A percentile compares a stretch with the other conserved stretches of the same genome.
Evolutionary conservation across 2,113 vertebrate species (phyloP).

Genomic region (Pluvialis apricaria): DNA sequence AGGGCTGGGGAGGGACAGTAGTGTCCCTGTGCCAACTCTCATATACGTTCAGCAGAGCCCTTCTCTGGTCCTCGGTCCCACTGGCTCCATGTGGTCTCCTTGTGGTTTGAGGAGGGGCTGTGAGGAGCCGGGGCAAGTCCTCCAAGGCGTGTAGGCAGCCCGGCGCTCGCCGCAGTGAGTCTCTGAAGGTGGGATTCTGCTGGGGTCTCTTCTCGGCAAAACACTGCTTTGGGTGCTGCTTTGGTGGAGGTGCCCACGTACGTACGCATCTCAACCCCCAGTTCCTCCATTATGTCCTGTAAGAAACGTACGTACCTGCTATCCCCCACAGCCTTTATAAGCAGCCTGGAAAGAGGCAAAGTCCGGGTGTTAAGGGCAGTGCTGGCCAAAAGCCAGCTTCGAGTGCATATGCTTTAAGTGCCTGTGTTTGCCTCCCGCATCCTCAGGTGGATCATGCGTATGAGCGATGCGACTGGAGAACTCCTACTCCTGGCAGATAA

Average conservation of each 20-base stretch:
- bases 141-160: background rate
- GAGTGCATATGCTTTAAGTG: too few relatives aligned
- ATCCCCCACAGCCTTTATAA: background rate
- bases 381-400: background rate
- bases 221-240: background rate
- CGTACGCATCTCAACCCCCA: background rate
- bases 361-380: background rate
- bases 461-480: background rate
- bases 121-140: background rate
- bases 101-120: background rate
- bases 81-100: background rate
- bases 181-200: background rate
- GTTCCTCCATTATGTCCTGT: background rate
- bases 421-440: background rate
- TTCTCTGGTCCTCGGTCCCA: background rate
- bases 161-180: background rate
- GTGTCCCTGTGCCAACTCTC: background rate
- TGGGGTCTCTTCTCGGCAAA: background rate
- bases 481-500: background rate
- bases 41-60: background rate
- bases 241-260: fast-evolving
- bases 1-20: background rate
- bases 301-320: background rate
- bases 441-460: fast-evolving
- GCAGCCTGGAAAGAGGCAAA: background rate